Conservation (phyloP, 2,113 vertebrate species). For the Ramphastos sulfuratus region DNA sequence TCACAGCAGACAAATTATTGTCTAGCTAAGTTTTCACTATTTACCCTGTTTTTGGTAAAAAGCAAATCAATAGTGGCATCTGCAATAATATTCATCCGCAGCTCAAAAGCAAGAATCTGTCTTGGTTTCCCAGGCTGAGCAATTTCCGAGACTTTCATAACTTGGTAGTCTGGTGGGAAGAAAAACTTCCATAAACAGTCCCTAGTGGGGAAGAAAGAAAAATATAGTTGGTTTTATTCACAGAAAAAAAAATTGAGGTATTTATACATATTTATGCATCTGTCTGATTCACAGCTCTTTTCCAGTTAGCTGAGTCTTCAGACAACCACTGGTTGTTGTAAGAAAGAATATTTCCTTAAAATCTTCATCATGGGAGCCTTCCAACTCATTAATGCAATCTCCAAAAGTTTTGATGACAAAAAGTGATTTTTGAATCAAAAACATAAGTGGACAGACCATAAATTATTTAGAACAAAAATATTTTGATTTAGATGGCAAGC, state of each 20-base stretch:
- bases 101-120: slow-evolving; percentile 96
- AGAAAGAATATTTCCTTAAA: background rate
- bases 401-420: background rate
- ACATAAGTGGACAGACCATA: background rate
- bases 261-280: background rate
- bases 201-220: slow-evolving; percentile 60
- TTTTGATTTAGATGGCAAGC: background rate
- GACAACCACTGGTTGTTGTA: background rate
- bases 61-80: slow-evolving; percentile 98
- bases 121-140: slow-evolving; percentile 88
- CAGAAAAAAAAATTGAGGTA: background rate
- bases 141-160: slow-evolving; percentile 91
- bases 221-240: background rate
- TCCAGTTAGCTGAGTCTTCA: background rate
- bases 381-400: background rate
- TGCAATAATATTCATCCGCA: slow-evolving; percentile 99
- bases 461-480: background rate
- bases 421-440: background rate
- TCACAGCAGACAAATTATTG: background rate
- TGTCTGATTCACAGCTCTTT: background rate
- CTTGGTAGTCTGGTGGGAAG: slow-evolving; percentile 94
- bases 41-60: slow-evolving; percentile 98
- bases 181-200: slow-evolving; percentile 99
- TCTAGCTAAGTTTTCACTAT: background rate
- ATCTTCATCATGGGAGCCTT: background rate